A percentile compares a stretch with the other conserved stretches of the same genome.
These are phyloP conservation scores for Formica selysi DNA, from an alignment of 1,140 invertebrate species.

Conservation along the genomic window DNA sequence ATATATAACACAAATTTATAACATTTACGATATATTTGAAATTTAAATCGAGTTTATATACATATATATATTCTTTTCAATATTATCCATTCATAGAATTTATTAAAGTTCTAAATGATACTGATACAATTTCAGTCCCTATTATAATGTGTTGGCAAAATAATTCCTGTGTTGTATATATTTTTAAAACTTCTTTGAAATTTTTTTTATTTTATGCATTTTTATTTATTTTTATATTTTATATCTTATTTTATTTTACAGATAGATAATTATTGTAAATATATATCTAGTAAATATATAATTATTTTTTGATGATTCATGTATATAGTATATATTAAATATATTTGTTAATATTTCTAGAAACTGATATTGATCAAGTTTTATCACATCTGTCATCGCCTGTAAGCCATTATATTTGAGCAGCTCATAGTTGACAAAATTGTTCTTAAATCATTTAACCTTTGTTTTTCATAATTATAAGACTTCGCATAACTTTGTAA, in stretches of 20 bases:
- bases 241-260: too few species aligned
- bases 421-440: background rate
- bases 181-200: background rate
- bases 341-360: background rate
- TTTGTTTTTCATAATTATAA: background rate
- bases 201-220: background rate
- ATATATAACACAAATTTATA: constrained; percentile 7
- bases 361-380: background rate
- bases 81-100: background rate
- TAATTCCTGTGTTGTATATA: background rate
- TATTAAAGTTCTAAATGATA: background rate
- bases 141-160: background rate
- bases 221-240: too few species aligned
- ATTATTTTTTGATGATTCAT: background rate
- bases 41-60: background rate
- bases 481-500: background rate
- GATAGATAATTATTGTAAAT: too few species aligned
- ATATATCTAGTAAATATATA: background rate
- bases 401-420: background rate
- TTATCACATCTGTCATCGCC: background rate
- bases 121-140: background rate
- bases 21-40: background rate
- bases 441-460: background rate
- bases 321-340: background rate
- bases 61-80: background rate